Percentiles rank a stretch among this genome's conserved stretches.
These are phyloP conservation scores for Eugnorisma glareosa DNA, from an alignment of 2,888 invertebrate species.

Conservation along the genomic window DNA sequence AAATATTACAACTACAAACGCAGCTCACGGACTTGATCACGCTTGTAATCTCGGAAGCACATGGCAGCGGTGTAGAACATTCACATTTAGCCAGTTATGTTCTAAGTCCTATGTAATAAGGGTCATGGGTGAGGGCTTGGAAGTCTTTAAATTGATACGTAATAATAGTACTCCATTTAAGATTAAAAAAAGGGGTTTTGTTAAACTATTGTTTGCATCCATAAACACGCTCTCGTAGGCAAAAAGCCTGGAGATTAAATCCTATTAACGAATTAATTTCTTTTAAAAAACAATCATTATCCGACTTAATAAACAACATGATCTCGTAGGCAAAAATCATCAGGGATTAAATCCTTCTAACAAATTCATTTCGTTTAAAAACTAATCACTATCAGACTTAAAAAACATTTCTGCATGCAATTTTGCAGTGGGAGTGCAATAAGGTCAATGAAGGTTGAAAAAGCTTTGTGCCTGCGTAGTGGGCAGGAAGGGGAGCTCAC, in stretches of 20 bases:
- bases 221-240: not conserved
- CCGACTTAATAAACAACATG: not conserved
- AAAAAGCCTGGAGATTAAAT: not conserved
- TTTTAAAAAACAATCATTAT: not conserved
- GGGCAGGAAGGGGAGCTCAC: not conserved
- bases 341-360: not conserved
- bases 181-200: not conserved
- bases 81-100: not conserved
- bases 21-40: not conserved
- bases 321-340: not conserved
- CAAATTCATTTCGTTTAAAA: not conserved
- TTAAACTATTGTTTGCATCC: too few relatives aligned
- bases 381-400: not conserved
- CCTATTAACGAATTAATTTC: not conserved
- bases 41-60: not conserved
- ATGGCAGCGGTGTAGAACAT: not conserved
- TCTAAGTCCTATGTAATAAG: not conserved
- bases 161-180: not conserved
- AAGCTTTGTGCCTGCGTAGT: not conserved
- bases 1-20: not conserved
- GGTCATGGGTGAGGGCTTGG: not conserved
- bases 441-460: conserved; percentile 6
- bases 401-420: not conserved
- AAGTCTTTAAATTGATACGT: not conserved
- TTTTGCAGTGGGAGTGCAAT: not conserved